phyloP scores from a whole-genome alignment of 2,113 vertebrate species.

The Psettodes erumei region DNA sequence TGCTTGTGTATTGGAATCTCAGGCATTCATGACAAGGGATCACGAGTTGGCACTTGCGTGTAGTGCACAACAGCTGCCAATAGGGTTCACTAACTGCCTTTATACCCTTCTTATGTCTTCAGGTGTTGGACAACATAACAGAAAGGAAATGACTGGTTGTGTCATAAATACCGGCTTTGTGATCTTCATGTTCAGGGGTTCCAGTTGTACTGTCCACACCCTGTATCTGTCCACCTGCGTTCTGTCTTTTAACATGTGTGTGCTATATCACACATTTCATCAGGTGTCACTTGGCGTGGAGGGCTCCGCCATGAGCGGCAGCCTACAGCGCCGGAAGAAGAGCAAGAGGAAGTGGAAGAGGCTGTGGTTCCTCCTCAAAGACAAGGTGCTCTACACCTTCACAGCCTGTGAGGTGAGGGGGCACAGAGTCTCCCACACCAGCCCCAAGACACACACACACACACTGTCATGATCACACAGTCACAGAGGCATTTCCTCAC shows the following conservation, averaged over 20 bases:
- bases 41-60: not conserved
- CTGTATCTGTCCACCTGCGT: not conserved
- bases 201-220: not conserved
- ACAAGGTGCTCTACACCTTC: constrained; percentile 99
- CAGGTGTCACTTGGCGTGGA: constrained; percentile 91
- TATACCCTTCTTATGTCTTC: not conserved
- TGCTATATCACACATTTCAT: not conserved
- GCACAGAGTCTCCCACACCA: constrained; percentile 79
- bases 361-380: constrained; percentile 98
- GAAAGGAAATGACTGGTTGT: not conserved
- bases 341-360: constrained; percentile 97
- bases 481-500: constrained; percentile 5
- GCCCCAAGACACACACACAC: constrained; percentile 61
- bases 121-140: not conserved
- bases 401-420: constrained; percentile 90
- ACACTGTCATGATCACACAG: not conserved
- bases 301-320: constrained; percentile 89
- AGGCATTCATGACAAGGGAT: not conserved
- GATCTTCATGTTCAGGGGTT: not conserved
- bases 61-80: not conserved
- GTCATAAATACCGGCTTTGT: not conserved
- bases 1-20: not conserved
- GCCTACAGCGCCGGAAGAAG: constrained; percentile 91
- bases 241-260: constrained; percentile 6
- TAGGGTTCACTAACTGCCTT: not conserved